These are phyloP conservation scores for Rhegmatorhina hoffmannsi DNA, from an alignment of 2,113 vertebrate genomes.

Conservation along the genomic window DNA sequence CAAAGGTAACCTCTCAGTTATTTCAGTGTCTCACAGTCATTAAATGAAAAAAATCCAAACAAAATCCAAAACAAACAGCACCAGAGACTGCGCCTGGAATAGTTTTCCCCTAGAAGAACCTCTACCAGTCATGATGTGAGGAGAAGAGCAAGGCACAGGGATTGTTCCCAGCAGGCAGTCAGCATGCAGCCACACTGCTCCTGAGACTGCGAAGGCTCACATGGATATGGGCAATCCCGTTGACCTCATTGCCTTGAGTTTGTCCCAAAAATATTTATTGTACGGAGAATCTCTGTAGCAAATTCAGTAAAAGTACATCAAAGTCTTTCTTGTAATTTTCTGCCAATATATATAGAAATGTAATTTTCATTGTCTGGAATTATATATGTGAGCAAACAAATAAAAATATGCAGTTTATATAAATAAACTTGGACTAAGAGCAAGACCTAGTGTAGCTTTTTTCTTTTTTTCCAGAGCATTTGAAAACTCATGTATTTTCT, in stretches of 20 bases:
- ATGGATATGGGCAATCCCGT: accelerated
- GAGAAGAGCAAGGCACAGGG: neutral
- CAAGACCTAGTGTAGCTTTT: neutral
- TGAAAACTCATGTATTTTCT: neutral
- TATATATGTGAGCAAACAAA: neutral
- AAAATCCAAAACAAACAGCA: neutral
- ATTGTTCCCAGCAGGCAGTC: neutral
- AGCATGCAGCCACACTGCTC: accelerated
- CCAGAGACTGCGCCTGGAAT: neutral
- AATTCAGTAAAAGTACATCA: neutral
- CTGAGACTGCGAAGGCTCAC: accelerated
- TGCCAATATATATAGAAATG: neutral
- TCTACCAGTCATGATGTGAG: accelerated
- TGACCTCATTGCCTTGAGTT: neutral
- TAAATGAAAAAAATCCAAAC: neutral
- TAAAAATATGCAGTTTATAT: neutral
- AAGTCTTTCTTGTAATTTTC: neutral
- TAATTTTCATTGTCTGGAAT: neutral
- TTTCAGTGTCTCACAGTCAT: neutral
- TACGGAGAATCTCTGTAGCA: neutral
- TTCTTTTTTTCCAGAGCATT: neutral
- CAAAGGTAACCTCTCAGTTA: neutral
- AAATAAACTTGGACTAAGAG: neutral
- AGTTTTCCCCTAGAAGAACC: neutral
- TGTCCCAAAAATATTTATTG: neutral